Conservation (phyloP, 2,113 vertebrate genomes). For the Telmatochromis bifrenatus region DNA sequence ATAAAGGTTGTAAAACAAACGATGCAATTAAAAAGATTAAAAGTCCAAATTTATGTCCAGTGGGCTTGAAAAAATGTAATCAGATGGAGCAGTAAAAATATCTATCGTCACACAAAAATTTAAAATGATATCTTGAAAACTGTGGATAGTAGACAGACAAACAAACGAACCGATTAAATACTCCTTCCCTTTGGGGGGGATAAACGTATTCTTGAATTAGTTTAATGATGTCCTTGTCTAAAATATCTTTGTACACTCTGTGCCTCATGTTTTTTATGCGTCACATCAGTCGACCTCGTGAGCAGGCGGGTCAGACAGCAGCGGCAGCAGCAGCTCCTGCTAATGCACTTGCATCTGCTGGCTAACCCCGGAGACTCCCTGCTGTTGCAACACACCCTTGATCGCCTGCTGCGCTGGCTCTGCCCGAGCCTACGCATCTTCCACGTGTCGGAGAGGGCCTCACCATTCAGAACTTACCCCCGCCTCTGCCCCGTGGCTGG, state of each 20-base stretch:
- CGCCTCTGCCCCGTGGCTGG: constrained; percentile 48
- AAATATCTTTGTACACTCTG: neutral
- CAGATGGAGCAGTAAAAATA: neutral
- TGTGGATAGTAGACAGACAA: neutral
- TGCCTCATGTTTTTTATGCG: neutral
- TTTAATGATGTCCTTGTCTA: neutral
- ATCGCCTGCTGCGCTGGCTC: constrained; percentile 78
- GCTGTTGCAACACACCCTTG: constrained; percentile 81
- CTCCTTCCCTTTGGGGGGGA: neutral
- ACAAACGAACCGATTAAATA: neutral
- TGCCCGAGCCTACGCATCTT: constrained; percentile 80
- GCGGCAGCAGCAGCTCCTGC: constrained; percentile 28
- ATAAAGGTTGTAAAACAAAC: neutral
- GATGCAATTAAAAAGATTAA: neutral
- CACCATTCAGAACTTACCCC: constrained; percentile 56
- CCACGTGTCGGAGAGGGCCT: constrained; percentile 80
- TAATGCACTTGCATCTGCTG: constrained; percentile 83
- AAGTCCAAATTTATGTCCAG: neutral
- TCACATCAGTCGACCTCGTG: constrained; percentile 21
- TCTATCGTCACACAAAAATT: neutral
- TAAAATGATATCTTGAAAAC: neutral
- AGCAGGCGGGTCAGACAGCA: constrained; percentile 58
- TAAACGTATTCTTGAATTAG: neutral
- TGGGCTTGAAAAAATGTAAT: neutral
- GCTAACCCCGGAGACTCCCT: constrained; percentile 75